These are phyloP conservation scores for Drepanosiphum platanoidis DNA, from an alignment of 2,888 invertebrate species.

Conservation along the genomic window DNA sequence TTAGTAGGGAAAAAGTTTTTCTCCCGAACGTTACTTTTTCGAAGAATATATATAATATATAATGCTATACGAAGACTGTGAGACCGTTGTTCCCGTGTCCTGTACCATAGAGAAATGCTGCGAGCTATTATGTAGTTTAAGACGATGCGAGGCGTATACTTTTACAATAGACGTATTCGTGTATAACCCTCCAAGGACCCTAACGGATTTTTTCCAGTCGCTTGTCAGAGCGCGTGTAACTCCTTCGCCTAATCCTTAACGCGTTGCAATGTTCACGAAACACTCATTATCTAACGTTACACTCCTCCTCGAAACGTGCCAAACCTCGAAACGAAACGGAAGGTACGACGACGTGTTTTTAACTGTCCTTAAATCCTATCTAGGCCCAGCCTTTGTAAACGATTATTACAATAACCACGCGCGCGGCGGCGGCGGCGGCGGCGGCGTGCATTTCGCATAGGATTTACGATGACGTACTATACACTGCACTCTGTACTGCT, in stretches of 20 bases:
- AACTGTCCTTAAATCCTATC: background rate
- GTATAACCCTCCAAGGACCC: background rate
- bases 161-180: no score
- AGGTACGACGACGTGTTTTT: background rate
- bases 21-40: slow-evolving; percentile 7
- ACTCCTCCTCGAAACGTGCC: slow-evolving; percentile 28
- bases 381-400: background rate
- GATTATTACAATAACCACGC: background rate
- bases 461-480: background rate
- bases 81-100: background rate
- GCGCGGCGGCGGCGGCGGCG: no score
- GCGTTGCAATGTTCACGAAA: slow-evolving; percentile 29
- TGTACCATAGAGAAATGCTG: background rate
- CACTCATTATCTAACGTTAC: background rate
- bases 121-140: background rate
- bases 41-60: background rate
- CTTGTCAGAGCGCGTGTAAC: background rate
- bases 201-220: slow-evolving; percentile 7
- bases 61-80: no score
- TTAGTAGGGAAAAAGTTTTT: background rate
- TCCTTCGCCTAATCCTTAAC: slow-evolving; percentile 29
- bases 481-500: no score
- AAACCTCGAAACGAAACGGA: background rate
- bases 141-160: background rate
- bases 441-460: background rate